Evolutionary conservation across 1,140 invertebrate genomes (phyloP).

Genomic region (Ruditapes philippinarum): DNA sequence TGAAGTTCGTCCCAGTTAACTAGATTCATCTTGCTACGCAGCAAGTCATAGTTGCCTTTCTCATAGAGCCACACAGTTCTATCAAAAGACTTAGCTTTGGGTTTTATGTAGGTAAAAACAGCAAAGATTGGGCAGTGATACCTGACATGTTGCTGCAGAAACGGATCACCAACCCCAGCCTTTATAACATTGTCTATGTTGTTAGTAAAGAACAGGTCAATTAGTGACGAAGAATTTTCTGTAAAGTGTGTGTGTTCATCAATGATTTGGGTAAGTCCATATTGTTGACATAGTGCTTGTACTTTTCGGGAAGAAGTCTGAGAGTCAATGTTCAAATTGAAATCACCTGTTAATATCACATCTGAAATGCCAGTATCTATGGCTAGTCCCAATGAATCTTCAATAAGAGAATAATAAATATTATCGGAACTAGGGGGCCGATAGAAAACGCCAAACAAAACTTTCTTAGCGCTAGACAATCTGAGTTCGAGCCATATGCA

Average conservation of each 20-base stretch:
- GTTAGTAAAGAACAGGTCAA: neutral
- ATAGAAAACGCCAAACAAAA: neutral
- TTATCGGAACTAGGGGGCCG: neutral
- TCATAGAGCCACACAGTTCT: neutral
- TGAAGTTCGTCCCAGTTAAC: neutral
- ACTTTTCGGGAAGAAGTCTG: neutral
- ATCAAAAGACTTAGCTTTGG: neutral
- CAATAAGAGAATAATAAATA: neutral
- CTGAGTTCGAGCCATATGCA: constrained; percentile 2
- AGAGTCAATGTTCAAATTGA: neutral
- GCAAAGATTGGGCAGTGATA: neutral
- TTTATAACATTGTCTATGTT: neutral
- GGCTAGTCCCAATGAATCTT: neutral
- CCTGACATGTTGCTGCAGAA: neutral
- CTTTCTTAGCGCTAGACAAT: neutral
- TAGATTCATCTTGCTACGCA: too few relatives aligned
- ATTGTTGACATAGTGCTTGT: neutral
- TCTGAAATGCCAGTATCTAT: neutral
- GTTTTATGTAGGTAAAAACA: neutral
- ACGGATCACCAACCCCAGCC: neutral
- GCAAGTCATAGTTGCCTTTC: too few relatives aligned
- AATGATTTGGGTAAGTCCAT: neutral
- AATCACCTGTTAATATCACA: neutral
- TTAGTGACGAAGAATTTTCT: neutral
- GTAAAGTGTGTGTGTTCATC: neutral